phyloP scores from a whole-genome alignment of 2,113 vertebrate species.

The Antechinus flavipes region DNA sequence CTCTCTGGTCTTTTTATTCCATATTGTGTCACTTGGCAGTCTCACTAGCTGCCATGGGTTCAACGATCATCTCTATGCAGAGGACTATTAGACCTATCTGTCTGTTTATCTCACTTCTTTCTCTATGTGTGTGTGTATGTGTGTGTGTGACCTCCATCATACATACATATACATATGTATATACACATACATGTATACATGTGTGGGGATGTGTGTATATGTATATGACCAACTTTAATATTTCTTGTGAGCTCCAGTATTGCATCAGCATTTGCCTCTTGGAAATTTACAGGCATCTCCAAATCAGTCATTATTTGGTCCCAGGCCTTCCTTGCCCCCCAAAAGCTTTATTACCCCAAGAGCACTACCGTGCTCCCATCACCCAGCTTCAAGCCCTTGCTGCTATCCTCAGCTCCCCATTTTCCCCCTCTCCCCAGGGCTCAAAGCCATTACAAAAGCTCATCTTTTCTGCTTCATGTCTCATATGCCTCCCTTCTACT shows the following conservation, averaged over 20 bases:
- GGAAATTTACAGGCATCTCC: neutral
- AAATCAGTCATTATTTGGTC: neutral
- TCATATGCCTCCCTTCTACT: neutral
- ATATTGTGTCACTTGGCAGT: neutral
- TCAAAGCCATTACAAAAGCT: neutral
- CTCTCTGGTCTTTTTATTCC: no score
- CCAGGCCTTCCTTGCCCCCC: neutral
- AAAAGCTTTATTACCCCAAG: neutral
- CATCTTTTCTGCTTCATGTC: neutral
- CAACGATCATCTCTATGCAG: neutral
- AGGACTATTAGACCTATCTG: neutral
- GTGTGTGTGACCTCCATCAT: neutral
- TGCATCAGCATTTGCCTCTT: neutral
- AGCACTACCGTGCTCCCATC: neutral
- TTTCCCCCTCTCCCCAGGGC: neutral
- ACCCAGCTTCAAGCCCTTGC: neutral
- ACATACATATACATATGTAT: no score
- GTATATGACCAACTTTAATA: no score
- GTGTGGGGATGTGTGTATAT: no score
- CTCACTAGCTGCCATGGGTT: neutral
- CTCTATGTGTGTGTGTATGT: neutral
- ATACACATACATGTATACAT: neutral
- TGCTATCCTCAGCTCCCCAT: neutral
- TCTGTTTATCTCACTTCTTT: neutral
- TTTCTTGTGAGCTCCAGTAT: neutral